Conservation (phyloP, 2,888 invertebrate species). For the Caenorhabditis auriculariae region DNA sequence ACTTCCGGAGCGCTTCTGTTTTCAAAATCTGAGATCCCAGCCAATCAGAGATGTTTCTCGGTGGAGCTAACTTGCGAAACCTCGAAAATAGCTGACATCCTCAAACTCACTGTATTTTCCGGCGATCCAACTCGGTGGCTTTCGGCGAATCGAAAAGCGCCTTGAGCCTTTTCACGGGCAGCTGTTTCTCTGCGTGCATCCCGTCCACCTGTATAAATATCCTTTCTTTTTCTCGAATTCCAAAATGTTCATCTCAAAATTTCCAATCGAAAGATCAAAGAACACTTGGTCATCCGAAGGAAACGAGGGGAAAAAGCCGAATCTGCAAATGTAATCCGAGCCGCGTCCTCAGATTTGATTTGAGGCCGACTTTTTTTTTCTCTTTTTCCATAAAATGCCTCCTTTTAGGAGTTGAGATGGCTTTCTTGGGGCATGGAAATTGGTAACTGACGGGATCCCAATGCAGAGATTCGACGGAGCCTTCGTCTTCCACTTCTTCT, state of each 20-base stretch:
- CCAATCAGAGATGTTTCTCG: no score
- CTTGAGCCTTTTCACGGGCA: constrained; percentile 56
- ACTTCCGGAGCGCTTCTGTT: no score
- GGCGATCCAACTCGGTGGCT: constrained; percentile 2
- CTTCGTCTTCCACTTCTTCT: constrained; percentile 37
- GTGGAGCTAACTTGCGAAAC: no score
- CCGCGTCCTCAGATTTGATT: no score
- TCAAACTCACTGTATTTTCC: constrained; percentile 25
- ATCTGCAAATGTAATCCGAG: no score
- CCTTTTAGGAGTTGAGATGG: neutral
- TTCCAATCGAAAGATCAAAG: no score
- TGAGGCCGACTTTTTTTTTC: neutral
- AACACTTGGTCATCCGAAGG: no score
- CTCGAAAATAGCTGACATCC: neutral
- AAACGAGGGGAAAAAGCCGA: no score
- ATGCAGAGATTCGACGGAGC: constrained; percentile 48
- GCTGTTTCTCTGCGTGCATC: constrained; percentile 63
- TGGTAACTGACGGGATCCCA: constrained; percentile 53
- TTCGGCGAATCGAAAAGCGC: constrained; percentile 55
- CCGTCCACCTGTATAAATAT: constrained; percentile 47
- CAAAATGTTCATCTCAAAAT: no score
- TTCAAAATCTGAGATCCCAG: neutral
- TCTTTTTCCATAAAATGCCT: neutral
- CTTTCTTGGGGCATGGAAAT: neutral
- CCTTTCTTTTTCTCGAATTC: no score